phyloP scores from a whole-genome alignment of 1,140 invertebrate genomes.

The Hylaeus volcanicus region DNA sequence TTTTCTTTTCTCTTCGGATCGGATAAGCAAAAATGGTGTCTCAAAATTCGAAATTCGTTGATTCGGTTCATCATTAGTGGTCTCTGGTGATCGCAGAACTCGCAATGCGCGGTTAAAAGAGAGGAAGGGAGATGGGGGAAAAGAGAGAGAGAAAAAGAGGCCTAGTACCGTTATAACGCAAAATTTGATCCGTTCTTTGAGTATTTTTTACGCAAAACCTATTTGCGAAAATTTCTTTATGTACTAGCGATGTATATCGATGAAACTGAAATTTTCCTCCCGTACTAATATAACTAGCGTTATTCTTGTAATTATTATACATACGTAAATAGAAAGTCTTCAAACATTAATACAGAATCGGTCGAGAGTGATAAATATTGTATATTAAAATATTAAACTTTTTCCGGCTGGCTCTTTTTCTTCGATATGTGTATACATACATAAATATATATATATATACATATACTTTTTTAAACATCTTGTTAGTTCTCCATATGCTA shows the following conservation, averaged over 20 bases:
- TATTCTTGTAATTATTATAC: constrained; percentile 38
- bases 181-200: constrained; percentile 14
- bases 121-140: background rate
- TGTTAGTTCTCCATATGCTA: constrained; percentile 15
- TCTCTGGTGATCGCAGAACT: constrained; percentile 59
- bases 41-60: constrained; percentile 24
- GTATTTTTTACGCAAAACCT: background rate
- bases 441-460: too few relatives aligned
- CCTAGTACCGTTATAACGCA: constrained; percentile 32
- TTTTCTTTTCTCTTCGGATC: background rate
- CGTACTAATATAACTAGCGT: constrained; percentile 18
- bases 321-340: constrained; percentile 28
- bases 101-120: constrained; percentile 15
- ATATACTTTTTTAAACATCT: constrained; percentile 8
- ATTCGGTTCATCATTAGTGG: background rate
- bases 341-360: constrained; percentile 1
- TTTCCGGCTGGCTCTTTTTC: background rate
- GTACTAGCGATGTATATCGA: constrained; percentile 14
- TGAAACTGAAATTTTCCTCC: background rate
- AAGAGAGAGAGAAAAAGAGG: constrained; percentile 1
- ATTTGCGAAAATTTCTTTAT: constrained; percentile 4
- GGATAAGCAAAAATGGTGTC: background rate
- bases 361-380: constrained; percentile 20
- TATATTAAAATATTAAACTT: constrained; percentile 11
- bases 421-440: background rate